Evolutionary conservation across 2,113 vertebrate species (phyloP), one percentile per base, ranked within the genome.

Genomic region (Scophthalmus maximus): DNA sequence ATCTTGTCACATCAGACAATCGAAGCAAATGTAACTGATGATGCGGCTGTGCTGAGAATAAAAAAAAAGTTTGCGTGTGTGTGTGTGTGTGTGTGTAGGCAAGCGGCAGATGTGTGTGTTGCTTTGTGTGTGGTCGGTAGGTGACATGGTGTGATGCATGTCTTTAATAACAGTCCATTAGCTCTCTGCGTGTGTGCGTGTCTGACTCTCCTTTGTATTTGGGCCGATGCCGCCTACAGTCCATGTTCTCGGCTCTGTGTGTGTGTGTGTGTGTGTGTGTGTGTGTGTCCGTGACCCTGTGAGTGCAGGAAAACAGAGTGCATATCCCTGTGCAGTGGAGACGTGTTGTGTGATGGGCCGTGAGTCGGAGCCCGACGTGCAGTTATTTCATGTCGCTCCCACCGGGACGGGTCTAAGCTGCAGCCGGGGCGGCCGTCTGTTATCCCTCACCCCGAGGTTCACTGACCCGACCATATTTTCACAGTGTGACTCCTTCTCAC

Each of bases 91-190:
- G 74, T 71, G 64, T 66, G 62, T 5, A 8, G 47, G 70, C 36
- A 27, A 29, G 5, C 64, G 51, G 57, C 46, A 50, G 44, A 18
- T 79, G 58, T 70, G 56, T 58, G 63, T 67, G 77, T 57, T 50
- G 51, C 63, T 46, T 36, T 57, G 77, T 78, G 89, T 85, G 86
- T 78, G 84, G 76, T 85, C 82, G 57, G 66, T 46, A 46, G 83
- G 73, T 73, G 88, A 85, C 23, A 8, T 26, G 56, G 68, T 58
- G 85, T 92, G 91, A 92, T 92, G 87, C 88, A 92, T 92, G 89
- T 89, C 84, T 93, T 91, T 90, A 93, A 92, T 93, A 93, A 92
- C 79, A 84, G 70, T 61, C 82, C 87, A 89, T 92, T 89, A 91
- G 61, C 82, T 69, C 79, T 8, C 71, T n/a, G 65, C 56, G 2